These are phyloP conservation scores for Caracal caracal DNA, from an alignment of 2,113 vertebrate genomes.

Conservation along the genomic window DNA sequence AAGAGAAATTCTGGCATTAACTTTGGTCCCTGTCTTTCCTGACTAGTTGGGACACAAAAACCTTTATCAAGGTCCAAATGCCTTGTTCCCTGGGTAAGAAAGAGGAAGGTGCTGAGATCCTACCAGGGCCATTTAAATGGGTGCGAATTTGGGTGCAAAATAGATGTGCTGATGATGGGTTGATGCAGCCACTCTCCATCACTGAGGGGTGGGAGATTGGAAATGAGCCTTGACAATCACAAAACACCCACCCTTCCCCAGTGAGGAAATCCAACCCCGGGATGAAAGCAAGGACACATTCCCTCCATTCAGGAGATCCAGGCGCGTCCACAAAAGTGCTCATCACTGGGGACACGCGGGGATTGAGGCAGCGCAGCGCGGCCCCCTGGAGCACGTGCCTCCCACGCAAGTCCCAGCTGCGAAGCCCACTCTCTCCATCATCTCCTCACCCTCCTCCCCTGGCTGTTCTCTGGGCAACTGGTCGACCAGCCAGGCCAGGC, in stretches of 20 bases:
- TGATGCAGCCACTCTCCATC: not conserved
- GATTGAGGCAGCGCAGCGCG: accelerated
- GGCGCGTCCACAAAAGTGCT: not conserved
- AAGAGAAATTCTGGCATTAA: not conserved
- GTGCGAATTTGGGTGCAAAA: not conserved
- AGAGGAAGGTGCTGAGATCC: not conserved
- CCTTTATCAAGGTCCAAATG: not conserved
- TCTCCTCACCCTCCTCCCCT: not conserved
- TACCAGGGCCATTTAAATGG: not conserved
- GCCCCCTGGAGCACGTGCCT: not conserved
- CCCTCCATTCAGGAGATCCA: not conserved
- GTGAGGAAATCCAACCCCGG: not conserved
- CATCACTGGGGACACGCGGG: not conserved
- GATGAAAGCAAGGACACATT: not conserved
- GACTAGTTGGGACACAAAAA: not conserved
- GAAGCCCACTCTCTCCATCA: not conserved
- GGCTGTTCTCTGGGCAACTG: not conserved
- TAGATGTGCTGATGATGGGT: too few species aligned
- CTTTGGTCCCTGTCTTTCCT: not conserved
- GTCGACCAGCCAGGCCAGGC: not conserved
- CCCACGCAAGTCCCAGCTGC: not conserved
- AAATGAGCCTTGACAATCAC: not conserved
- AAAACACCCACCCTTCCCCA: not conserved
- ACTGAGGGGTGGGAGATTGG: not conserved
- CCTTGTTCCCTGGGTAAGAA: not conserved